Conservation (phyloP, 2,113 vertebrate genomes). For the Hyperopisus bebe region DNA sequence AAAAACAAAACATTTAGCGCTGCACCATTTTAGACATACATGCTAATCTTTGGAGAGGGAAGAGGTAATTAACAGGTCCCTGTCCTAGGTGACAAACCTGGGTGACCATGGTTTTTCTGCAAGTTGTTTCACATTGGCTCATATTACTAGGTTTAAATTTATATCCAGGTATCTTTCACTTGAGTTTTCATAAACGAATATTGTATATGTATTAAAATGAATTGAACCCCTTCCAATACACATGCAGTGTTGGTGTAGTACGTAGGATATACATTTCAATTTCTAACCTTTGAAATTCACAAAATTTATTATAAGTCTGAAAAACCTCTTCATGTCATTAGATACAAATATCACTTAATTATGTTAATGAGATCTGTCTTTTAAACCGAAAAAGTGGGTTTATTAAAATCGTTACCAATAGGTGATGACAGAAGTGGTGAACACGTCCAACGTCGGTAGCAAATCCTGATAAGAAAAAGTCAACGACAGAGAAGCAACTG, state of each 20-base stretch:
- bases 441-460: not conserved
- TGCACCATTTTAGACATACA: not conserved
- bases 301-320: not conserved
- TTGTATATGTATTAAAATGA: not conserved
- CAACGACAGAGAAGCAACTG: not conserved
- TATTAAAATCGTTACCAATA: not conserved
- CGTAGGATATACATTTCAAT: not conserved
- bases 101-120: not conserved
- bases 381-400: not conserved
- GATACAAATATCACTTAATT: not conserved
- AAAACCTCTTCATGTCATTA: not conserved
- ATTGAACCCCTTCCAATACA: not conserved
- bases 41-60: not conserved
- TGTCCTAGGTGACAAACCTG: not conserved
- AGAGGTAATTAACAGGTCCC: not conserved
- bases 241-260: not conserved
- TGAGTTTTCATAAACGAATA: not conserved
- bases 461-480: not conserved
- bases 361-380: not conserved
- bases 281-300: not conserved
- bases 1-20: not conserved
- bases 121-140: not conserved
- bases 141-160: not conserved
- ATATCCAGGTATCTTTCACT: not conserved
- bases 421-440: not conserved